Evolutionary conservation across 2,888 invertebrate genomes (phyloP).

Genomic region (Clitarchus hookeri): DNA sequence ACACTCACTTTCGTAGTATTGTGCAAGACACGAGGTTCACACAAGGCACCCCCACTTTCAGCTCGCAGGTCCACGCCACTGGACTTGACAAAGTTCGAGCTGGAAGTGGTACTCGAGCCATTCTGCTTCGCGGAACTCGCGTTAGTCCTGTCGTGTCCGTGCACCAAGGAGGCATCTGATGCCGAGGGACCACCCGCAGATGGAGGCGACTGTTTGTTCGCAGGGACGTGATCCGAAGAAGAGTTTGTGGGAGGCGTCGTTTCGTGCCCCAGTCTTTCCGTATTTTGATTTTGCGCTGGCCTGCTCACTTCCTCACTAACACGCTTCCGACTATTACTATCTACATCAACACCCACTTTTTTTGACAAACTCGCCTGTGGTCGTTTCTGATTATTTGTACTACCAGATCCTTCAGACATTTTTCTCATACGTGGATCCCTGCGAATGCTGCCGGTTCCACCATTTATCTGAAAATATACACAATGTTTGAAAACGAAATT

Average conservation of each 20-base stretch:
- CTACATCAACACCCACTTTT: neutral
- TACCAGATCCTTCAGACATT: conserved; percentile 43
- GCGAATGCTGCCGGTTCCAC: neutral
- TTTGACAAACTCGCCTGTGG: neutral
- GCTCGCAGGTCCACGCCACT: conserved; percentile 4
- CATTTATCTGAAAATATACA: conserved; percentile 3
- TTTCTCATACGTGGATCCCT: conserved; percentile 47
- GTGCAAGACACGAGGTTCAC: neutral
- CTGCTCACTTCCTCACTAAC: neutral
- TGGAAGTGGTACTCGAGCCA: neutral
- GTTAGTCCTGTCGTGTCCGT: neutral
- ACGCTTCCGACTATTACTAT: neutral
- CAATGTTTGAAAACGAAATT: conserved; percentile 19
- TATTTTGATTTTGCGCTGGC: neutral
- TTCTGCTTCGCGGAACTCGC: conserved; percentile 6
- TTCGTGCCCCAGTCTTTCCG: neutral
- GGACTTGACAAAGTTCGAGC: conserved; percentile 14
- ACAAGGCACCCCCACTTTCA: neutral
- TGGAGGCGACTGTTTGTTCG: neutral
- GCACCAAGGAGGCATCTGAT: neutral
- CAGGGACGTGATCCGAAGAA: neutral
- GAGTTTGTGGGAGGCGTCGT: neutral
- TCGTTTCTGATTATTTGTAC: conserved; percentile 35
- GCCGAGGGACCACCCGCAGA: neutral
- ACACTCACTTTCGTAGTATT: neutral